phyloP scores from a whole-genome alignment of 2,888 invertebrate species.

The Thalpophila matura region DNA sequence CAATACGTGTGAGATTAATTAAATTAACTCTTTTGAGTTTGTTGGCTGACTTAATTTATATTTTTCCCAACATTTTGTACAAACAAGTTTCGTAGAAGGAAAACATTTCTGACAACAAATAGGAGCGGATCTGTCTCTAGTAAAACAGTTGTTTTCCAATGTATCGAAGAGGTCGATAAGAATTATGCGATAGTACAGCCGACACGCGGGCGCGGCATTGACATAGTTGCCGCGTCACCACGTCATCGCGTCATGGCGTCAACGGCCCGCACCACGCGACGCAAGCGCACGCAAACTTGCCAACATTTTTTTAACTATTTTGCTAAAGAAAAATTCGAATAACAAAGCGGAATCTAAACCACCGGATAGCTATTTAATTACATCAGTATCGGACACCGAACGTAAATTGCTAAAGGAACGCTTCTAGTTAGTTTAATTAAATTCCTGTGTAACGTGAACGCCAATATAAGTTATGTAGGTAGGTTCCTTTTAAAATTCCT shows the following conservation, averaged over 20 bases:
- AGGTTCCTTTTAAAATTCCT: slow-evolving; percentile 44
- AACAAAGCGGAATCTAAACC: slow-evolving; percentile 34
- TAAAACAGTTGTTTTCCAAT: slow-evolving; percentile 76
- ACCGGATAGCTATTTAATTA: slow-evolving; percentile 54
- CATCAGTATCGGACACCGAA: slow-evolving; percentile 40
- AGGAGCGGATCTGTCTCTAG: slow-evolving; percentile 40
- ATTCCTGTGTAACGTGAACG: slow-evolving; percentile 52
- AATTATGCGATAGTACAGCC: slow-evolving; percentile 80
- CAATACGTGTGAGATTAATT: background rate
- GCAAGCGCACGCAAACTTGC: slow-evolving; percentile 63
- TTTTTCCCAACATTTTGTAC: background rate
- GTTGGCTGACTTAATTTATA: background rate
- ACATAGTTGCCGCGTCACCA: slow-evolving; percentile 83
- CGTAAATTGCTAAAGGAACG: slow-evolving; percentile 40
- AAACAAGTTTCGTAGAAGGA: background rate
- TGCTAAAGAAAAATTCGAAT: slow-evolving; percentile 15
- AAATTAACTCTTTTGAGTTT: background rate
- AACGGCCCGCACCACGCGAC: slow-evolving; percentile 70
- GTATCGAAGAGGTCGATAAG: slow-evolving; percentile 86
- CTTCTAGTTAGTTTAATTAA: slow-evolving; percentile 61
- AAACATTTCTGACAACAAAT: slow-evolving; percentile 8
- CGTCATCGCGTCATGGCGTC: slow-evolving; percentile 75
- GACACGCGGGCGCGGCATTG: slow-evolving; percentile 83
- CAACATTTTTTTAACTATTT: slow-evolving; percentile 46
- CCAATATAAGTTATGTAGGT: slow-evolving; percentile 42